These are phyloP conservation scores for Nysson spinosus DNA, from an alignment of 2,888 invertebrate genomes.

Conservation along the genomic window DNA sequence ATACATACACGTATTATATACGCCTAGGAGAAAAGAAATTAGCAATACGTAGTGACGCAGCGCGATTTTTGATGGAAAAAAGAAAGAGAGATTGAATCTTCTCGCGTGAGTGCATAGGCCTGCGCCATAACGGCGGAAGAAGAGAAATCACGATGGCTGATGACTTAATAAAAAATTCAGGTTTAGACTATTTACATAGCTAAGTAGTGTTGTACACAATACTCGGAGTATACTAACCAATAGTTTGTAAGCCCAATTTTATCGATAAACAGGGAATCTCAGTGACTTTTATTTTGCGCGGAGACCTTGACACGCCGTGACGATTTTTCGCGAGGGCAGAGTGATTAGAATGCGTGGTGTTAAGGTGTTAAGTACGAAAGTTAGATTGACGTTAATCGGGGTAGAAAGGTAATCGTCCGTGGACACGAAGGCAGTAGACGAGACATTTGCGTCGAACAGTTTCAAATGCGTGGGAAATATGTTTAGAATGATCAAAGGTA, in stretches of 20 bases:
- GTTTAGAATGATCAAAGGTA: too few relatives aligned
- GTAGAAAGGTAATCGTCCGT: conserved; percentile 2
- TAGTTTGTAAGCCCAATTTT: conserved; percentile 63
- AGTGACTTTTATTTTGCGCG: conserved; percentile 22
- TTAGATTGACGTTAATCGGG: neutral
- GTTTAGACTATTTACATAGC: conserved; percentile 32
- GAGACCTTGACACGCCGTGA: conserved; percentile 1
- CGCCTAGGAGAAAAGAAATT: conserved; percentile 51
- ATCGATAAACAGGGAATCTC: conserved; percentile 37
- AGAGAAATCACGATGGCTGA: conserved; percentile 11
- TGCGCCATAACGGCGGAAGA: neutral
- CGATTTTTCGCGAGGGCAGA: neutral
- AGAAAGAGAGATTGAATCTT: neutral
- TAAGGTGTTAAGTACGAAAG: neutral
- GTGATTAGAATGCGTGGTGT: neutral
- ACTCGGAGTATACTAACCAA: conserved; percentile 74
- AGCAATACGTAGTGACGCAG: conserved; percentile 57
- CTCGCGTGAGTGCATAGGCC: conserved; percentile 17
- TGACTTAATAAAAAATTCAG: conserved; percentile 15
- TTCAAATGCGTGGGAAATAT: conserved; percentile 1
- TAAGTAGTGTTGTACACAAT: conserved; percentile 71
- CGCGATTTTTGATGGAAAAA: conserved; percentile 27
- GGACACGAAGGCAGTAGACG: conserved; percentile 13
- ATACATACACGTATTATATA: conserved; percentile 52
- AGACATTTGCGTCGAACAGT: conserved; percentile 4